These are phyloP conservation scores for Rotaria socialis DNA, from an alignment of 2,888 invertebrate genomes.

Conservation along the genomic window DNA sequence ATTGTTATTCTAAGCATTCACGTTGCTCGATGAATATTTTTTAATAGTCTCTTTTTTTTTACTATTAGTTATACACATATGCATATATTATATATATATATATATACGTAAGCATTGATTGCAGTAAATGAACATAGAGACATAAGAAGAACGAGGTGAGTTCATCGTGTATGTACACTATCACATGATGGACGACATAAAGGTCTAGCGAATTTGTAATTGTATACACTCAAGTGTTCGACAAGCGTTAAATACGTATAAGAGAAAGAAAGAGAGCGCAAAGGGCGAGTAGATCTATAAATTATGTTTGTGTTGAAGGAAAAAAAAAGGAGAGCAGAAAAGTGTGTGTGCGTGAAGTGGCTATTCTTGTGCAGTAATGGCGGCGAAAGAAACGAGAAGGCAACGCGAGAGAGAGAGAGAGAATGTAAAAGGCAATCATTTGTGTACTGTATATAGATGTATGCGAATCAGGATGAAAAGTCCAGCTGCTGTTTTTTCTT, in stretches of 20 bases:
- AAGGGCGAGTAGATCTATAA: conserved; percentile 7
- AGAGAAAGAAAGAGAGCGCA: conserved; percentile 15
- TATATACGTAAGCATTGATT: neutral
- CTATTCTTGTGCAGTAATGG: conserved; percentile 3
- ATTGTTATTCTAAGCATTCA: conserved; percentile 14
- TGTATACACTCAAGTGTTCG: conserved; percentile 24
- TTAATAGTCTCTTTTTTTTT: neutral
- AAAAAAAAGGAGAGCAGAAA: neutral
- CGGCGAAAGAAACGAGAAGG: conserved; percentile 1
- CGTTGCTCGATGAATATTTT: neutral
- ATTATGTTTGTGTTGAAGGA: conserved; percentile 21
- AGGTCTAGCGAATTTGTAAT: conserved; percentile 22
- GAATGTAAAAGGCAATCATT: conserved; percentile 18
- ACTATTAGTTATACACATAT: no score
- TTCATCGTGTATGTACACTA: conserved; percentile 1
- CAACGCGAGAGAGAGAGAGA: neutral
- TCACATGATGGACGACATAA: neutral
- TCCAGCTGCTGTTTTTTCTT: neutral
- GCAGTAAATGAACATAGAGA: neutral
- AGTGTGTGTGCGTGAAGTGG: conserved; percentile 12
- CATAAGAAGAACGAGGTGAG: neutral
- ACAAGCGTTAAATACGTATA: conserved; percentile 29
- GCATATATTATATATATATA: no score
- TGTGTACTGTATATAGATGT: neutral
- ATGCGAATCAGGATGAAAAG: neutral